phyloP scores from a whole-genome alignment of 2,113 vertebrate species.

The Theristicus caerulescens region DNA sequence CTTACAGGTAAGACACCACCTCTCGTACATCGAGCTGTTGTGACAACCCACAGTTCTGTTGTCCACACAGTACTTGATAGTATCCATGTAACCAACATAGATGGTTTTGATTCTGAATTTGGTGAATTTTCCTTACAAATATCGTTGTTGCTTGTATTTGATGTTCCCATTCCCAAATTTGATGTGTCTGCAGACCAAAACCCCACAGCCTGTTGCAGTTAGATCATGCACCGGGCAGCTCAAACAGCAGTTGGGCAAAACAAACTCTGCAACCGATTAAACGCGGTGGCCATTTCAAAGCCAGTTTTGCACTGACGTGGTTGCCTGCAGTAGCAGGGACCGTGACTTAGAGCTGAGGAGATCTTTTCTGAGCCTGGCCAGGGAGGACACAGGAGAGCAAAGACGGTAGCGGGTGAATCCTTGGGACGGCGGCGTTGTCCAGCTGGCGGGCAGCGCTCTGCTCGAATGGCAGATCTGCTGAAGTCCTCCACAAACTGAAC shows the following conservation, averaged over 20 bases:
- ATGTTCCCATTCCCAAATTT: background rate
- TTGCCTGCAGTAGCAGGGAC: background rate
- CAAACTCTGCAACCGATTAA: background rate
- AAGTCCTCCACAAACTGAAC: fast-evolving
- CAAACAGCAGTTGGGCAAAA: background rate
- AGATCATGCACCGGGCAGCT: background rate
- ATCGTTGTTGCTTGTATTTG: background rate
- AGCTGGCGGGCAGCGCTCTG: fast-evolving
- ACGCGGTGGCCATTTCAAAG: background rate
- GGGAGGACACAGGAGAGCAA: background rate
- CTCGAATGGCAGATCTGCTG: fast-evolving
- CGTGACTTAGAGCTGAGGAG: fast-evolving
- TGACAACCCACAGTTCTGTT: background rate
- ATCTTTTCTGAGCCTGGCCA: background rate
- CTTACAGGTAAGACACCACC: background rate
- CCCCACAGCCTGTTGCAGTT: background rate
- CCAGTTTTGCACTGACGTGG: too few species aligned
- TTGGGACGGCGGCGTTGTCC: fast-evolving
- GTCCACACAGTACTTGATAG: background rate
- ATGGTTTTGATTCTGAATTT: background rate
- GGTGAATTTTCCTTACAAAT: background rate
- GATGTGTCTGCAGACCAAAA: background rate
- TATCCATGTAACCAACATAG: background rate
- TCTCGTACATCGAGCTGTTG: background rate
- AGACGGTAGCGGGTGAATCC: fast-evolving